These are phyloP conservation scores for Drosophila kikkawai DNA, from an alignment of 1,140 invertebrate species.

Conservation along the genomic window DNA sequence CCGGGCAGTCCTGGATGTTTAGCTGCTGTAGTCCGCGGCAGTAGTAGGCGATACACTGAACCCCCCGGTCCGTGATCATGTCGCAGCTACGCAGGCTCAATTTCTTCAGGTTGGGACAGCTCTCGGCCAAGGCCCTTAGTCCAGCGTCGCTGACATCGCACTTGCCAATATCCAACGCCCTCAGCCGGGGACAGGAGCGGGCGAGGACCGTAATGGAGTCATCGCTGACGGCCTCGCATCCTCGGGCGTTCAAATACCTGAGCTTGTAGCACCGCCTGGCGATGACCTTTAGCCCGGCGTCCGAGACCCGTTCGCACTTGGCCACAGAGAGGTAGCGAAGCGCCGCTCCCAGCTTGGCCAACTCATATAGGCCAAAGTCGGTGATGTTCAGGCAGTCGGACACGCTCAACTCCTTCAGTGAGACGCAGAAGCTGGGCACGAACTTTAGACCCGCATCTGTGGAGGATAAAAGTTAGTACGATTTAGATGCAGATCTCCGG, in stretches of 20 bases:
- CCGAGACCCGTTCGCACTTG: conserved; percentile 94
- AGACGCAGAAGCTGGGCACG: conserved; percentile 94
- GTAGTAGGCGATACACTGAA: conserved; percentile 94
- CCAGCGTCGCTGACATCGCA: conserved; percentile 96
- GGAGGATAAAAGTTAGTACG: conserved; percentile 14
- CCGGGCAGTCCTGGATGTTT: conserved; percentile 96
- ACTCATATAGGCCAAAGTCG: conserved; percentile 95
- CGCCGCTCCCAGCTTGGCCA: conserved; percentile 94
- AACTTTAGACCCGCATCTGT: conserved; percentile 91
- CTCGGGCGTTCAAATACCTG: conserved; percentile 95
- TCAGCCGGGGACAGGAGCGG: conserved; percentile 91
- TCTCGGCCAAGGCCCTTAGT: conserved; percentile 92
- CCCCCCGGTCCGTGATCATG: conserved; percentile 93
- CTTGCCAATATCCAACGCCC: conserved; percentile 95
- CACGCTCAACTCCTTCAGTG: conserved; percentile 93
- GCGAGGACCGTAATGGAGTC: conserved; percentile 94
- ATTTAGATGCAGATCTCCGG: not conserved
- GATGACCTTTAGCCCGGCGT: conserved; percentile 94
- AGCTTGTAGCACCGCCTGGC: conserved; percentile 95
- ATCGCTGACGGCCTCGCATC: conserved; percentile 96
- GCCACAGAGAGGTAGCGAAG: conserved; percentile 94
- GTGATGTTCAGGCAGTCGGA: conserved; percentile 96
- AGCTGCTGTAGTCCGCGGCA: conserved; percentile 94
- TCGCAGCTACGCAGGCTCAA: conserved; percentile 95
- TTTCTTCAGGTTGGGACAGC: conserved; percentile 96